Evolutionary conservation across 2,113 vertebrate species (phyloP).

Genomic region (Centropus unirufus): DNA sequence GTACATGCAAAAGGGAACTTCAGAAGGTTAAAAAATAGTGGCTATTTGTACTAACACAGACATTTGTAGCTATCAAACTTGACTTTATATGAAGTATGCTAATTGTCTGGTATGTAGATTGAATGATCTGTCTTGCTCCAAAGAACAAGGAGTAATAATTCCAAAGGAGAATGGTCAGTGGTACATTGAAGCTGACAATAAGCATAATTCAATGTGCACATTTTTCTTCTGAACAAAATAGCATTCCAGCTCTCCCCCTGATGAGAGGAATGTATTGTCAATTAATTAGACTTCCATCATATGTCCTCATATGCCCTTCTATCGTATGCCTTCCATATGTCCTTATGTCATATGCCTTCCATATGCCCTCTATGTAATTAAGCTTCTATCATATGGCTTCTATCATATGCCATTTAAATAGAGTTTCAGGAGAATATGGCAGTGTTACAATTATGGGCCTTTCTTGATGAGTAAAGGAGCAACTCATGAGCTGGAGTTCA

Average conservation of each 20-base stretch:
- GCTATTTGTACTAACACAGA: neutral
- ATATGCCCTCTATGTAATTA: slow-evolving; percentile 73
- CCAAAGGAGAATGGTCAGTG: slow-evolving; percentile 15
- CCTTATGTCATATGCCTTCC: slow-evolving; percentile 71
- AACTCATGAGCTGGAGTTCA: neutral
- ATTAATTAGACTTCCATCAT: slow-evolving; percentile 73
- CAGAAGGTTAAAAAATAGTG: accelerated
- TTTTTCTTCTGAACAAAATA: slow-evolving; percentile 60
- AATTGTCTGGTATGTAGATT: neutral
- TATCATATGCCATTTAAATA: slow-evolving; percentile 69
- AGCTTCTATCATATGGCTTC: slow-evolving; percentile 70
- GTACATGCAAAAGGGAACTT: neutral
- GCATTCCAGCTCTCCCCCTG: slow-evolving; percentile 67
- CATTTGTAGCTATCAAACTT: neutral
- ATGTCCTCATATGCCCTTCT: slow-evolving; percentile 71
- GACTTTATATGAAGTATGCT: neutral
- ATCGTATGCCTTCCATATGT: slow-evolving; percentile 75
- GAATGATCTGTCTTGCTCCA: neutral
- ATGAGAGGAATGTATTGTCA: slow-evolving; percentile 67
- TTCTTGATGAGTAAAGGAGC: slow-evolving; percentile 18
- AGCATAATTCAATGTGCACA: slow-evolving; percentile 26
- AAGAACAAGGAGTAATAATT: neutral
- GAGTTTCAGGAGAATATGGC: slow-evolving; percentile 66
- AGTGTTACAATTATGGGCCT: slow-evolving; percentile 56
- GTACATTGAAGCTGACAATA: neutral